These are phyloP conservation scores for Laothoe populi DNA, from an alignment of 2,888 invertebrate genomes.

Conservation along the genomic window DNA sequence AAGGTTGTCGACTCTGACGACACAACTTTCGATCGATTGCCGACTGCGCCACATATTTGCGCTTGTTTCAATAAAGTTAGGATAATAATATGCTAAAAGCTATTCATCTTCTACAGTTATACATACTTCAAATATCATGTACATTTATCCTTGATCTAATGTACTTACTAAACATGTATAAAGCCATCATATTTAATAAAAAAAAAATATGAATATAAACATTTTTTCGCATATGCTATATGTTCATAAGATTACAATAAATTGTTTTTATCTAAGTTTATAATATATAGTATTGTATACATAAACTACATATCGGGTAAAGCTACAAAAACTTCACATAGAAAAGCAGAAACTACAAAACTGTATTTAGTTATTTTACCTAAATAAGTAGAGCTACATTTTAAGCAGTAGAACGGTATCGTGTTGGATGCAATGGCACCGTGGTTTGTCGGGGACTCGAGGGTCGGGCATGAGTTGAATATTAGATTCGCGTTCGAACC, in stretches of 20 bases:
- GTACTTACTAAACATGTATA: neutral
- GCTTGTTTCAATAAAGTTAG: constrained; percentile 57
- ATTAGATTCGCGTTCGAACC: constrained; percentile 40
- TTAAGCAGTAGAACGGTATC: constrained; percentile 45
- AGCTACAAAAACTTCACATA: neutral
- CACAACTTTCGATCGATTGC: constrained; percentile 80
- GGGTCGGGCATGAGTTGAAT: constrained; percentile 60
- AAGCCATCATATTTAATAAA: no score
- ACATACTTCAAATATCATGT: neutral
- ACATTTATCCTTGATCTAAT: no score
- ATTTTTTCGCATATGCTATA: no score
- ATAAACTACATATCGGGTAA: neutral
- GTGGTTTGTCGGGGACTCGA: constrained; percentile 32
- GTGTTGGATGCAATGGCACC: constrained; percentile 36
- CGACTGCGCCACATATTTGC: constrained; percentile 79
- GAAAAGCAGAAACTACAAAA: neutral
- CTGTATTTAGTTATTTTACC: constrained; percentile 18
- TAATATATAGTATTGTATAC: no score
- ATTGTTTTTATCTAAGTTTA: no score
- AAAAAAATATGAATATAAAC: no score
- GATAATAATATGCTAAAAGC: neutral
- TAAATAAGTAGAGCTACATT: constrained; percentile 40
- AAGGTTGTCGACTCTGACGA: constrained; percentile 84
- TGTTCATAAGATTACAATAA: no score
- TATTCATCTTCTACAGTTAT: neutral